A percentile compares a stretch with the other conserved stretches of the same genome.
Evolutionary conservation across 2,113 vertebrate genomes (phyloP).

Genomic region (Orycteropus afer): DNA sequence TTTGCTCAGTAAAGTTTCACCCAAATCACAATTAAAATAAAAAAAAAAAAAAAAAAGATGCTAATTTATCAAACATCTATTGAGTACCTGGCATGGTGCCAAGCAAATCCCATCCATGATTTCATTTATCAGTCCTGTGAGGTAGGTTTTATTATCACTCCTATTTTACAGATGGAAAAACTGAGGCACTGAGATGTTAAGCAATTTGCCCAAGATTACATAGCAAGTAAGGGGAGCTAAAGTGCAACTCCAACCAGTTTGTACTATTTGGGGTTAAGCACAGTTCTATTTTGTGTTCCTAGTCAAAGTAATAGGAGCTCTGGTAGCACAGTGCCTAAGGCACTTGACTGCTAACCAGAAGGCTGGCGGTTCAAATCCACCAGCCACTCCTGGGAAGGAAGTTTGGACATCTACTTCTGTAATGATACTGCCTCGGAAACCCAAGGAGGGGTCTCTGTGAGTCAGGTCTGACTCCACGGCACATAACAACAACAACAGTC

Average conservation of each 20-base stretch:
- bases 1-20: no score
- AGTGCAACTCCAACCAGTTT: neutral
- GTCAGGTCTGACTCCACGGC: no score
- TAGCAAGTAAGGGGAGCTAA: neutral
- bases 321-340: no score
- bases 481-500: no score
- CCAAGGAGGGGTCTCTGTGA: no score
- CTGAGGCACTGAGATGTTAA: neutral
- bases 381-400: no score
- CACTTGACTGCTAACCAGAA: no score
- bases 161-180: neutral
- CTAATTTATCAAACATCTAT: conserved; percentile 53
- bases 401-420: no score
- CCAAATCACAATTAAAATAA: no score
- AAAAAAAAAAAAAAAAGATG: neutral
- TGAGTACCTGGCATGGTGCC: conserved; percentile 25
- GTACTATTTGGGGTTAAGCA: neutral
- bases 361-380: no score
- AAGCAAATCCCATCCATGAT: neutral
- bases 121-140: neutral
- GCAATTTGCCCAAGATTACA: neutral
- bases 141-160: conserved; percentile 28
- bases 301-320: neutral
- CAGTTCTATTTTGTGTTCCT: neutral
- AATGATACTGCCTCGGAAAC: no score